These are phyloP conservation scores for Macaca nemestrina DNA, from an alignment of 2,113 vertebrate genomes.

Conservation along the genomic window DNA sequence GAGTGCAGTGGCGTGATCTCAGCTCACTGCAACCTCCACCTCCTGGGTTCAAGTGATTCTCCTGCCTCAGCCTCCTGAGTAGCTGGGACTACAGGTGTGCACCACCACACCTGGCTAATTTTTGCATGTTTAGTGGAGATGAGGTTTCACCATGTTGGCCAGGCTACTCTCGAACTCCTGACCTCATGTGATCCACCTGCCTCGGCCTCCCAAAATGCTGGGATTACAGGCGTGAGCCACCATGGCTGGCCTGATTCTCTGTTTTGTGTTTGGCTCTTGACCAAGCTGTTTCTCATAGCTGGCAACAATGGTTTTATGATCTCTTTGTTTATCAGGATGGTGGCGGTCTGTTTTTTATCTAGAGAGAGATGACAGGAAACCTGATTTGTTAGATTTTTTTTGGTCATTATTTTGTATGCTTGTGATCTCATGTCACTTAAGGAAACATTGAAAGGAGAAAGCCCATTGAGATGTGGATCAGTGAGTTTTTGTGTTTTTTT, in stretches of 20 bases:
- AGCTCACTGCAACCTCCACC: background rate
- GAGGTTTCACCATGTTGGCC: background rate
- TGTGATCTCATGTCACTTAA: background rate
- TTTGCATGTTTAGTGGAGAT: background rate
- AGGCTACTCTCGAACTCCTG: background rate
- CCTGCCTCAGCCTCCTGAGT: background rate
- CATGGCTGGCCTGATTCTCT: background rate
- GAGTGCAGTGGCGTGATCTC: background rate
- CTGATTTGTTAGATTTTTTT: background rate
- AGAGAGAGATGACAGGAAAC: background rate
- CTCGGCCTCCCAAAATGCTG: too few species aligned
- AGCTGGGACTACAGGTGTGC: background rate
- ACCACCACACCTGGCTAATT: too few species aligned
- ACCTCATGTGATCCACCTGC: too few species aligned
- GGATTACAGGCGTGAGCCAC: too few species aligned
- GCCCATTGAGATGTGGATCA: background rate
- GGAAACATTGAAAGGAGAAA: background rate
- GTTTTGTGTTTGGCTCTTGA: background rate
- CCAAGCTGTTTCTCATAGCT: background rate
- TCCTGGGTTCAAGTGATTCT: background rate
- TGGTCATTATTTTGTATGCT: background rate
- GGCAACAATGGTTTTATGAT: background rate
- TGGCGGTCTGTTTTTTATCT: background rate
- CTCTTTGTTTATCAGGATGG: background rate
- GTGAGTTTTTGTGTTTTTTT: background rate